Percentiles rank a stretch among this genome's conserved stretches.
Evolutionary conservation across 1,140 invertebrate genomes (phyloP).

Genomic region (Drosophila aff.): DNA sequence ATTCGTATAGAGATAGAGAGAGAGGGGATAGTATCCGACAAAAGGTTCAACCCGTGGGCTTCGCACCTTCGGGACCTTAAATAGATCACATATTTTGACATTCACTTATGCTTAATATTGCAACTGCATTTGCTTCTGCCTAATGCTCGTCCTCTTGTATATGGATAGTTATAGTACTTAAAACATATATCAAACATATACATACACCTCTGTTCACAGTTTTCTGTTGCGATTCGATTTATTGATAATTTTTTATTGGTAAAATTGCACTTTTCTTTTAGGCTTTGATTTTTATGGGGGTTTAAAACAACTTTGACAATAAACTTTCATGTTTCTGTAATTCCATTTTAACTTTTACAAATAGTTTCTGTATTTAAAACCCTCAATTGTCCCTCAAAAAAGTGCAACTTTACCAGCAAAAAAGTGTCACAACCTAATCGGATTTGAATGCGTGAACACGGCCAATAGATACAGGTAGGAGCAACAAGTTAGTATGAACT

Average conservation of each 20-base stretch:
- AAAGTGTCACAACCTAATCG: neutral
- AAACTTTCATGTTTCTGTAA: neutral
- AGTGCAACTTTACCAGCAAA: neutral
- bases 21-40: slow-evolving; percentile 60
- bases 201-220: neutral
- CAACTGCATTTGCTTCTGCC: slow-evolving; percentile 62
- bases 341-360: neutral
- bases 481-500: slow-evolving; percentile 24
- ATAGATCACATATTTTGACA: slow-evolving; percentile 84
- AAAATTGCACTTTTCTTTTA: neutral
- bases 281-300: accelerated
- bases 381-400: neutral
- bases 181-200: slow-evolving; percentile 49
- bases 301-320: neutral
- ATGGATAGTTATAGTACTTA: slow-evolving; percentile 47
- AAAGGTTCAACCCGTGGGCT: slow-evolving; percentile 61
- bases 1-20: slow-evolving; percentile 25
- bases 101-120: slow-evolving; percentile 82
- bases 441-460: slow-evolving; percentile 5
- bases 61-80: slow-evolving; percentile 75
- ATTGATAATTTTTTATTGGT: neutral
- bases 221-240: neutral
- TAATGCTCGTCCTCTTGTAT: slow-evolving; percentile 33
- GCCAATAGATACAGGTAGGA: slow-evolving; percentile 36
- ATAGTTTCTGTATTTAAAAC: neutral